These are phyloP conservation scores for Cordilura impudica DNA, from an alignment of 2,888 invertebrate species.

Conservation along the genomic window DNA sequence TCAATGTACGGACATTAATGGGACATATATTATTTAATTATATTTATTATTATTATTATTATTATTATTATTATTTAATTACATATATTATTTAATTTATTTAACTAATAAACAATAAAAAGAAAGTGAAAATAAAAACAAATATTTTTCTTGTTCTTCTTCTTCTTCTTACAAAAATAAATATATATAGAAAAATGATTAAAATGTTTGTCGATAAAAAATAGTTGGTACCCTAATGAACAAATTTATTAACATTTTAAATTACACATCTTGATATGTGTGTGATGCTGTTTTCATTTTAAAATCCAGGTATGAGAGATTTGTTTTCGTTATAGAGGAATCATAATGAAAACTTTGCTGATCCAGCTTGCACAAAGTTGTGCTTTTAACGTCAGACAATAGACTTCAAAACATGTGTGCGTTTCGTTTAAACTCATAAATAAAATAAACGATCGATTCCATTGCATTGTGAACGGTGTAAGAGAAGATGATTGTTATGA, in stretches of 20 bases:
- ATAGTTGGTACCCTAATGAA: too few species aligned
- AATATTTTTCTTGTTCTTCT: too few species aligned
- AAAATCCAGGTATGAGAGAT: constrained; percentile 18
- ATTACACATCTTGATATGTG: constrained; percentile 12
- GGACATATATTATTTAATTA: too few species aligned
- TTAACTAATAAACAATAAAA: too few species aligned
- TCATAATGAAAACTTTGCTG: constrained; percentile 33
- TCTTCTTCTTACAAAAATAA: too few species aligned
- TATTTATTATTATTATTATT: too few species aligned
- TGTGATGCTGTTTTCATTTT: constrained; percentile 17
- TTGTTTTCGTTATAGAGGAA: neutral
- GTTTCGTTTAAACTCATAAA: constrained; percentile 59
- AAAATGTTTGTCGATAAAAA: too few species aligned
- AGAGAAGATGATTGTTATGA: neutral
- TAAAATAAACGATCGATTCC: constrained; percentile 44
- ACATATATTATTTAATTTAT: too few species aligned
- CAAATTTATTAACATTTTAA: neutral
- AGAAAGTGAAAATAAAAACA: too few species aligned
- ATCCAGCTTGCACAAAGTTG: constrained; percentile 29
- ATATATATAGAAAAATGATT: too few species aligned
- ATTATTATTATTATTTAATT: too few species aligned
- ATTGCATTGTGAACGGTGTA: neutral
- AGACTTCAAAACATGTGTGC: constrained; percentile 30
- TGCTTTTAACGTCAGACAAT: constrained; percentile 1
- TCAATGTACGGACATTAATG: too few species aligned